Evolutionary conservation across 2,113 vertebrate genomes (phyloP).

Genomic region (Sander lucioperca): DNA sequence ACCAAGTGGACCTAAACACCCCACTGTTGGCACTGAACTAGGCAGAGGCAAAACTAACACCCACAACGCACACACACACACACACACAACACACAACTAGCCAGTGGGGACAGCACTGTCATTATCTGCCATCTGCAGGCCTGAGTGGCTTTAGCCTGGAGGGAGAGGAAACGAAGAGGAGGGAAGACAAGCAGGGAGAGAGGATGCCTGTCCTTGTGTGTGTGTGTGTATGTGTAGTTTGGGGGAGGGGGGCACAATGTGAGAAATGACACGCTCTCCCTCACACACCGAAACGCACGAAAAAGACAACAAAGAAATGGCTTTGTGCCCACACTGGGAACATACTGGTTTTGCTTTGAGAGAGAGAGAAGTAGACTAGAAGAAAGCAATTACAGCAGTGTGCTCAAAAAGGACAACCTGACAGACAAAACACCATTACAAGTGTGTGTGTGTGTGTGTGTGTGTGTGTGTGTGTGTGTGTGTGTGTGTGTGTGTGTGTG

Average conservation of each 20-base stretch:
- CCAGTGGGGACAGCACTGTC: conserved; percentile 73
- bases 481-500: conserved; percentile 12
- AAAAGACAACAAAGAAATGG: conserved; percentile 46
- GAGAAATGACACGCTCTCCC: conserved; percentile 1
- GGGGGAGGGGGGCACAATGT: conserved; percentile 17
- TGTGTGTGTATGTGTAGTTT: conserved; percentile 14
- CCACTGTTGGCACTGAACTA: conserved; percentile 37
- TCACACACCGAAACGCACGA: conserved; percentile 15
- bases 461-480: conserved; percentile 7
- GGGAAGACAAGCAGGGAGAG: conserved; percentile 47
- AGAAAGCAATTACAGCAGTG: conserved; percentile 22
- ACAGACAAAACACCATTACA: conserved; percentile 8
- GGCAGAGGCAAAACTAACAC: conserved; percentile 38
- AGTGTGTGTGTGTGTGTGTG: conserved; percentile 12
- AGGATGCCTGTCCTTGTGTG: conserved; percentile 32
- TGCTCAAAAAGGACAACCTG: not conserved
- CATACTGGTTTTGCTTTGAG: conserved; percentile 24
- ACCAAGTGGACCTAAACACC: conserved; percentile 53
- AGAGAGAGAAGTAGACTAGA: conserved; percentile 9
- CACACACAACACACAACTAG: conserved; percentile 50
- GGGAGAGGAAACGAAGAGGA: conserved; percentile 53
- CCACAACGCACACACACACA: conserved; percentile 1
- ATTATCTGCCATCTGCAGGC: conserved; percentile 83
- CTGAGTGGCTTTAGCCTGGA: conserved; percentile 64
- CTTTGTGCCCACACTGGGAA: conserved; percentile 30